Conservation (phyloP, 2,113 vertebrate species). For the Hydropotes inermis region DNA sequence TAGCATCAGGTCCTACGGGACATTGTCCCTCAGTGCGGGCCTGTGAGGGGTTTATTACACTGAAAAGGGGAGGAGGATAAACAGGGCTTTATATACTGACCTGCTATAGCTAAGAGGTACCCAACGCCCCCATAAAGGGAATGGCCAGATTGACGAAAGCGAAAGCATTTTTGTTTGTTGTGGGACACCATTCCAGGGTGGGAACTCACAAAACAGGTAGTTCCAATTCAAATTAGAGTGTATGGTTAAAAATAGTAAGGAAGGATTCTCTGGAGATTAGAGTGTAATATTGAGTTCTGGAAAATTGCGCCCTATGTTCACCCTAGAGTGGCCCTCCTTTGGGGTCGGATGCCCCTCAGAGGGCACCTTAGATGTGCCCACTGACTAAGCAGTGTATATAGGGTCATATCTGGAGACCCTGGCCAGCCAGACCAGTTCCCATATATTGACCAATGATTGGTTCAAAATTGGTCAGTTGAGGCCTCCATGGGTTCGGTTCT, state of each 20-base stretch:
- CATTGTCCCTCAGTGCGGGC: neutral
- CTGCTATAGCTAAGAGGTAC: neutral
- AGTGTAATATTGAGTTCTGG: neutral
- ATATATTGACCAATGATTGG: neutral
- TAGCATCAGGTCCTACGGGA: neutral
- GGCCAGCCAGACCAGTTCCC: neutral
- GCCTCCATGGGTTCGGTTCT: neutral
- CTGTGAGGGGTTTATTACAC: neutral
- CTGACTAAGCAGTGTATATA: neutral
- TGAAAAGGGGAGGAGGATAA: neutral
- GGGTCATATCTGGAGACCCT: neutral
- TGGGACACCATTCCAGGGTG: neutral
- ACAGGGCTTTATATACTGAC: neutral
- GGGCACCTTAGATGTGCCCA: neutral
- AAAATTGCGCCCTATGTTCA: neutral
- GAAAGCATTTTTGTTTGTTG: neutral
- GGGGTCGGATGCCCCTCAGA: neutral
- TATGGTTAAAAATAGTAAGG: neutral
- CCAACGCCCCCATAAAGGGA: neutral
- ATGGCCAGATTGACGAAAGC: neutral
- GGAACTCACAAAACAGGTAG: neutral
- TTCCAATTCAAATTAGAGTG: neutral
- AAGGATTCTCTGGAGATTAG: neutral
- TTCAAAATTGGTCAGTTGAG: neutral
- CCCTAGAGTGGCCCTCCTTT: neutral